These are phyloP conservation scores for Chondrosia reniformis DNA, from an alignment of 37 sponge, comb jelly and placozoan genomes.

Conservation along the genomic window DNA sequence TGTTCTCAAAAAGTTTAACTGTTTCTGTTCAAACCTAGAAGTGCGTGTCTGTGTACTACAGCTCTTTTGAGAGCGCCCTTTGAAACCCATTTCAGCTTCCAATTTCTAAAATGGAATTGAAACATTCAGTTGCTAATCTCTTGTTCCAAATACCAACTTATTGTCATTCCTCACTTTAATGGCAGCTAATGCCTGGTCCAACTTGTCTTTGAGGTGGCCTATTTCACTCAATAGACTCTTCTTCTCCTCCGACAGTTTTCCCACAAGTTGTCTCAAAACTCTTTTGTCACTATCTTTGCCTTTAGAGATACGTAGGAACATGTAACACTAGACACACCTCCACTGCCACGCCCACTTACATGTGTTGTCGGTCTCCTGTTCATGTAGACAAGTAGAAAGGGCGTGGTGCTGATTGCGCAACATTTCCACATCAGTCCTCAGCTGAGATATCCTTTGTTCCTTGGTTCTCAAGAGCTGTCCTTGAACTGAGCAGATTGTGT, in stretches of 20 bases:
- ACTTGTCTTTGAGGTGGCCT: background rate
- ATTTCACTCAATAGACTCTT: constrained; percentile 7
- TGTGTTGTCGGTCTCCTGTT: no score
- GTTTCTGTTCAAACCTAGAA: no score
- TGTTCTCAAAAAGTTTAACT: constrained; percentile 50
- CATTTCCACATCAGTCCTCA: constrained; percentile 49
- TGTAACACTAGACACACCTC: no score
- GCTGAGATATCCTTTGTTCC: constrained; percentile 19
- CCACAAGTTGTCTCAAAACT: background rate
- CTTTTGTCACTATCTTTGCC: constrained; percentile 8
- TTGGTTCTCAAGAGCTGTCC: constrained; percentile 10
- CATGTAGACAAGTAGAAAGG: no score
- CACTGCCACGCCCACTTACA: no score
- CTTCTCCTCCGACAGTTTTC: background rate
- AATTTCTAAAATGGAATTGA: no score
- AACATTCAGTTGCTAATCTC: no score
- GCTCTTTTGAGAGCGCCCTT: no score
- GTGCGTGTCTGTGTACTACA: no score
- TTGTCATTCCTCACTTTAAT: no score
- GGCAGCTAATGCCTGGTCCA: background rate
- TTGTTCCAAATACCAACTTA: no score
- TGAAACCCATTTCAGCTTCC: no score
- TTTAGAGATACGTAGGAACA: background rate
- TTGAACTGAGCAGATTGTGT: background rate
- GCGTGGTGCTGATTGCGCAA: constrained; percentile 36